phyloP scores from a whole-genome alignment of 2,797 vertebrate genomes.

The Neosilurus hyrtlii region DNA sequence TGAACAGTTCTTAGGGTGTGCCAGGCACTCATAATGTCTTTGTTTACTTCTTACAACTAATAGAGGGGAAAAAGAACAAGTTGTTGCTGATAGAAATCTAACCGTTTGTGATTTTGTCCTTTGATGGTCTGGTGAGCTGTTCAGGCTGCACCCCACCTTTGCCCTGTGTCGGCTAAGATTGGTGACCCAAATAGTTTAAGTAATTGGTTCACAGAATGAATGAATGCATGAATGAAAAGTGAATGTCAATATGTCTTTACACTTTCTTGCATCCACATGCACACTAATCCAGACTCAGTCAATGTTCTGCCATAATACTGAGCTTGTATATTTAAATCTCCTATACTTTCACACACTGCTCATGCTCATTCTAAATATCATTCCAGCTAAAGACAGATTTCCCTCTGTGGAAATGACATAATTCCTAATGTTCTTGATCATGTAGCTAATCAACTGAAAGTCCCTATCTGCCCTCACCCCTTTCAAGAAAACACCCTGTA shows the following conservation, averaged over 20 bases:
- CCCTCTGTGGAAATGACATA: slow-evolving; percentile 29
- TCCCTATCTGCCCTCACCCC: neutral
- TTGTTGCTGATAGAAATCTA: slow-evolving; percentile 34
- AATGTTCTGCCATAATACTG: neutral
- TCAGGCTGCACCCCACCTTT: too few relatives aligned
- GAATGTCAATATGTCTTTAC: too few relatives aligned
- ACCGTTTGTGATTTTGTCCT: neutral
- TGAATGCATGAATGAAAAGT: too few relatives aligned
- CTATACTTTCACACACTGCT: neutral
- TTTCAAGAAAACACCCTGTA: slow-evolving; percentile 29
- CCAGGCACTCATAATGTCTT: slow-evolving; percentile 50
- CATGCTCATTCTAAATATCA: neutral
- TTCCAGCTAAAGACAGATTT: neutral
- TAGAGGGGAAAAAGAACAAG: slow-evolving; percentile 7
- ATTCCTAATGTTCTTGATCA: slow-evolving; percentile 29
- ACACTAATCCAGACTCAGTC: neutral
- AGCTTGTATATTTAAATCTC: neutral
- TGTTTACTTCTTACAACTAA: slow-evolving; percentile 52
- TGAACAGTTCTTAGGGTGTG: slow-evolving; percentile 48
- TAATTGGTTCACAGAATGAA: too few relatives aligned
- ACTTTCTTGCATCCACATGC: neutral
- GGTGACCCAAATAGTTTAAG: too few relatives aligned
- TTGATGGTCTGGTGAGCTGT: too few relatives aligned
- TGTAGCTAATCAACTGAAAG: slow-evolving; percentile 36
- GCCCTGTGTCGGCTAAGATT: too few relatives aligned